Base-by-base conservation (phyloP, 2,113 vertebrate genomes). In the Romanogobio albipinnatus region DNA sequence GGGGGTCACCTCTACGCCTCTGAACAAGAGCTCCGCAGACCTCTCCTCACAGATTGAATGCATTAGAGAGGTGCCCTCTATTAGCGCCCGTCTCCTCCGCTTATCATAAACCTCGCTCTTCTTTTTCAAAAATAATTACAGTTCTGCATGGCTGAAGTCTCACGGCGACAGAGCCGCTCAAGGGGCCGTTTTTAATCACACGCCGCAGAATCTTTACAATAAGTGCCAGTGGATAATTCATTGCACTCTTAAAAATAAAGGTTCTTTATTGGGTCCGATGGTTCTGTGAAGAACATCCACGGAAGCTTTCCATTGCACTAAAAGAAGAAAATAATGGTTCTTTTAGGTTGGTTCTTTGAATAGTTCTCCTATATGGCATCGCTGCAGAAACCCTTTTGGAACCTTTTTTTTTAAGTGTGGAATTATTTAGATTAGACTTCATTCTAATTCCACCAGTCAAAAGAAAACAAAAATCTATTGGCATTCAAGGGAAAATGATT, bases 91-190 rank as follows among this genome's bases (percentile, higher is more conserved):
- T 93, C 93, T 93, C 93, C 92, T 89, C 68, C 87, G 58, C 88
- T 90, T 90, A 93, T 94, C 93, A 92, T 92, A 93, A 92, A 94
- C 90, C 92, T 84, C 90, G 93, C 93, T 92, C 91, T 94, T 93
- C 74, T 71, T 84, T 85, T 91, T 84, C 78, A 82, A 90, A 86
- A 87, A 92, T 95, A 95, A 95, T 95, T 95, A 94, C 92, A 93
- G 94, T 95, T 95, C 91, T 92, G 90, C 92, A 87, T 87, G 92
- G 91, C 89, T 93, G 93, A 93, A 92, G 93, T 92, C 92, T 91
- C 93, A 94, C 89, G 89, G 86, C 88, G 91, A 71, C 82, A 7
- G 51, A 51, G 59, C 13, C 75, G 61, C 88, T 87, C 84, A 73
- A 83, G 86, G 84, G 87, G 62, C 76, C 53, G 22, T 61, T 84